phyloP scores from a whole-genome alignment of 2,888 invertebrate genomes.

The Tuta absoluta region DNA sequence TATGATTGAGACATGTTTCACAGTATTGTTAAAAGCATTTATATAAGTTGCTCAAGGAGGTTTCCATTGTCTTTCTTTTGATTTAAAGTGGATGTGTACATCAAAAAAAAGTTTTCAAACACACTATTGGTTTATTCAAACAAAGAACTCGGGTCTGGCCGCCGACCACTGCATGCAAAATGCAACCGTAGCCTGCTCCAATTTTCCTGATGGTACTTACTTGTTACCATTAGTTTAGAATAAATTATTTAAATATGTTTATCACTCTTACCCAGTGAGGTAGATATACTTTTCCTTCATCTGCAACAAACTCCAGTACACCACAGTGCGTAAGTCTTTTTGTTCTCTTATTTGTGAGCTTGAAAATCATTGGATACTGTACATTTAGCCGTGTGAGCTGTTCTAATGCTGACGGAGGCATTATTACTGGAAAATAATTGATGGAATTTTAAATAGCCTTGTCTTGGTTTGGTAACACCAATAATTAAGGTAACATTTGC shows the following conservation, averaged over 20 bases:
- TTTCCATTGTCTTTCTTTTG: too few relatives aligned
- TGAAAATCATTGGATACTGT: slow-evolving; percentile 99
- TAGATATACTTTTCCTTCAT: slow-evolving; percentile 98
- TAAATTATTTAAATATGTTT: neutral
- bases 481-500: neutral
- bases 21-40: too few relatives aligned
- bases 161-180: too few relatives aligned
- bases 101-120: too few relatives aligned
- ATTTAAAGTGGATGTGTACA: too few relatives aligned
- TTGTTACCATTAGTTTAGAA: too few relatives aligned
- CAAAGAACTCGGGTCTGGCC: too few relatives aligned
- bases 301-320: slow-evolving; percentile 98
- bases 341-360: slow-evolving; percentile 92
- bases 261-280: slow-evolving; percentile 94
- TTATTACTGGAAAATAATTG: slow-evolving; percentile 88
- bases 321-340: slow-evolving; percentile 95
- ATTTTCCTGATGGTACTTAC: neutral
- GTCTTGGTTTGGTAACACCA: neutral
- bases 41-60: too few relatives aligned
- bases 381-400: slow-evolving; percentile 95
- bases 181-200: too few relatives aligned
- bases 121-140: too few relatives aligned
- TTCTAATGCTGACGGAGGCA: slow-evolving; percentile 98
- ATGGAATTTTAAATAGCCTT: neutral
- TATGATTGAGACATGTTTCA: too few relatives aligned